Evolutionary conservation across 2,113 vertebrate genomes (phyloP), one percentile per base, ranked within the genome.

Genomic region (Kobus ellipsiprymnus): DNA sequence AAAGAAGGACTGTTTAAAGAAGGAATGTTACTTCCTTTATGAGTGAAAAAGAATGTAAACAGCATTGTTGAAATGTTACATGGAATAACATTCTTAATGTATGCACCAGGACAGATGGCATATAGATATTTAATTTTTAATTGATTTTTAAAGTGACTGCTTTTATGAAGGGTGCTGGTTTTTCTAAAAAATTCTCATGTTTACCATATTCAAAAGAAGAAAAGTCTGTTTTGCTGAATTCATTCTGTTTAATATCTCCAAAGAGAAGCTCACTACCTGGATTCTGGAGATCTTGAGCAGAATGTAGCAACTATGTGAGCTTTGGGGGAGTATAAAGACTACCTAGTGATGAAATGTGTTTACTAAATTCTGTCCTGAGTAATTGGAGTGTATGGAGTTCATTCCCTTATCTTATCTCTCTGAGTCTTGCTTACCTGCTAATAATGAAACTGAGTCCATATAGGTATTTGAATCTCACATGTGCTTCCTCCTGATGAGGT

Each of bases 11-110:
- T 60, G 36, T 91, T 94, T 62, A 64, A 94, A 94, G 89, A 97
- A 95, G 87, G n/a, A 78, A 46, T 64, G 14, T 57, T 91, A 52
- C 97, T 98, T 87, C 94, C 96, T 97, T 98, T 62, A 97, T 95
- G 84, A 97, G 78, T 94, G 78, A 96, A 97, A 98, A 97, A 91
- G n/a, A 40, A 57, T 90, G 13, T 97, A 97, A 98, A 96, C 89
- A 98, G 94, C 81, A 29, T 80, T 82, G 52, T 88, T 90, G 0
- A 91, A 95, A 54, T 90, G 87, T 83, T 83, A 64, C 57, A 48
- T 29, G 93, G 96, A 98, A 96, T 94, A 93, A 92, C 95, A 36
- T 29, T 91, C 93, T 98, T 96, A 46, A 87, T 98, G 97, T 97
- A 91, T 64, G 27, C 40, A 92, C 57, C n/a, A 71, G 71, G 74